Conservation (phyloP, 2,797 vertebrate genomes). For the Trachurus trachurus region DNA sequence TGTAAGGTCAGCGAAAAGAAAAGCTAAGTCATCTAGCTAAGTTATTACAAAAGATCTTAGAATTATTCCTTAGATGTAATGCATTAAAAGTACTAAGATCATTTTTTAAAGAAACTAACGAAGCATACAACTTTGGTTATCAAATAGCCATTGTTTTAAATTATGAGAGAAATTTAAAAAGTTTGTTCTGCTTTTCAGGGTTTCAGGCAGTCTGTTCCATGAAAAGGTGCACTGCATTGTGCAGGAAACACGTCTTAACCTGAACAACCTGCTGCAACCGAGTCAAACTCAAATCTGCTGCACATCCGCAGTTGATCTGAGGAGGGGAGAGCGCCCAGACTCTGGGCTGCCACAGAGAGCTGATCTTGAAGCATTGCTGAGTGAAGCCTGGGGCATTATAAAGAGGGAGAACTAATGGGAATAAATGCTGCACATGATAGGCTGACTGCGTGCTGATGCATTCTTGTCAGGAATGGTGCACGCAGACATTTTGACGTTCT, state of each 20-base stretch:
- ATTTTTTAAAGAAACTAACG: no score
- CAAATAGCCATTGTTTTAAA: no score
- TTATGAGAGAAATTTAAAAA: no score
- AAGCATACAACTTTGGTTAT: background rate
- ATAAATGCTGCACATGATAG: constrained; percentile 25
- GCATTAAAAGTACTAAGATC: no score
- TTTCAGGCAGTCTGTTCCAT: no score
- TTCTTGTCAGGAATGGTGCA: constrained; percentile 14
- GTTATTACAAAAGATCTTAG: no score
- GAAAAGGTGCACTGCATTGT: background rate
- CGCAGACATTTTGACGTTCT: constrained; percentile 23
- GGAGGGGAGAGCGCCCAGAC: constrained; percentile 43
- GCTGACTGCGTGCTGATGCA: constrained; percentile 6
- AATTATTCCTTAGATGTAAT: no score
- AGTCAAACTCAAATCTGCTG: constrained; percentile 23
- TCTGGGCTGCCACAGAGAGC: constrained; percentile 1
- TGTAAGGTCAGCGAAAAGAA: no score
- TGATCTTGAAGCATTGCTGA: constrained; percentile 22
- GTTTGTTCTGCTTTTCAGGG: no score
- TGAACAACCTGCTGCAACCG: constrained; percentile 4
- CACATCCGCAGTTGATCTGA: constrained; percentile 25
- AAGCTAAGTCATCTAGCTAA: no score
- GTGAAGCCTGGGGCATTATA: background rate
- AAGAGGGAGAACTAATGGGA: constrained; percentile 7
- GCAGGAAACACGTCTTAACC: background rate